phyloP scores from a whole-genome alignment of 2,797 vertebrate species.

The Arvicola amphibius region DNA sequence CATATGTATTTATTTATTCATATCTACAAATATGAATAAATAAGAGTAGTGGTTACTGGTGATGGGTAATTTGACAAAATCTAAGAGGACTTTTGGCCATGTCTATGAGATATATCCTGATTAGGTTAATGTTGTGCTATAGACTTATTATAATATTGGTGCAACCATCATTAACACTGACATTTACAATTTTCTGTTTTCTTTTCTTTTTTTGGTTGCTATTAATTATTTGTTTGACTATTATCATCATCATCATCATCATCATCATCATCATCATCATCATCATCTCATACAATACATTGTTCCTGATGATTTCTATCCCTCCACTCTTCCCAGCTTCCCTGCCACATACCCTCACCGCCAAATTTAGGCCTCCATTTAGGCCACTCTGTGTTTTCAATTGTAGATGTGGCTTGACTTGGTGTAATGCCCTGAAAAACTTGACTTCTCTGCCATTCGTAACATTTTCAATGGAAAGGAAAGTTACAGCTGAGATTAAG shows the following conservation, averaged over 20 bases:
- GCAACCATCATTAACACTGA: background rate
- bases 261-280: background rate
- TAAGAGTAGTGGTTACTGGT: background rate
- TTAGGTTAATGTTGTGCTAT: background rate
- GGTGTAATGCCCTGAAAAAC: no score
- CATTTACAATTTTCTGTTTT: background rate
- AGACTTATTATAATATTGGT: background rate
- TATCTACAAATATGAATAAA: background rate
- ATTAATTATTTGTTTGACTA: background rate
- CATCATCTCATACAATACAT: background rate
- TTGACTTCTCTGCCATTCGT: background rate
- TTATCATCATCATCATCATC: background rate
- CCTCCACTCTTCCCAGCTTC: background rate
- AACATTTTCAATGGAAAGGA: background rate
- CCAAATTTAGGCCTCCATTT: no score
- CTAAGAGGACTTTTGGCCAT: background rate
- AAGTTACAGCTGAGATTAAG: background rate
- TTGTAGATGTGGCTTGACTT: background rate
- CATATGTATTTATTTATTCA: no score
- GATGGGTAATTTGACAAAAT: background rate
- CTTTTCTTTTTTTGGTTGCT: background rate
- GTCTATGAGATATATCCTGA: background rate
- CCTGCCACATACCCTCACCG: no score
- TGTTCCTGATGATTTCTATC: background rate
- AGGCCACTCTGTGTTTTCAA: background rate